Conservation (phyloP, 2,797 vertebrate species). For the Otolemur crassicaudatus region DNA sequence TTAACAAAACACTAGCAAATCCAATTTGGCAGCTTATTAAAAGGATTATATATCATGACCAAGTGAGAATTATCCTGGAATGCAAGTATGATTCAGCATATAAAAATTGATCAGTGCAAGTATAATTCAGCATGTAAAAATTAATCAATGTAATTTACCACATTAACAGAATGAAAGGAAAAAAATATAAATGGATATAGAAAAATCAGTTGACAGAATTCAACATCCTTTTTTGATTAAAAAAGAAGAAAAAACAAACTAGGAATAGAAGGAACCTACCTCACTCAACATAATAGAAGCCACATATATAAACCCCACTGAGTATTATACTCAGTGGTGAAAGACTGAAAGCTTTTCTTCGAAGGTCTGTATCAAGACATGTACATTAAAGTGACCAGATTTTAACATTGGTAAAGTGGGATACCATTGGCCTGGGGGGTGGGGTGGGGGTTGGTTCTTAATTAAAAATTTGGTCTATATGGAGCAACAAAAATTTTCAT, state of each 20-base stretch:
- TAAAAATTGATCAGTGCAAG: background rate
- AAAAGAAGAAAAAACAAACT: background rate
- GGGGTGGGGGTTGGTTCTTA: too few species aligned
- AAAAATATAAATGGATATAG: background rate
- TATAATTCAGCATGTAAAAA: too few species aligned
- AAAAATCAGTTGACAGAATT: background rate
- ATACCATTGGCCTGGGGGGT: too few species aligned
- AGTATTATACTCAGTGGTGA: background rate
- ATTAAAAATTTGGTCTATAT: too few species aligned
- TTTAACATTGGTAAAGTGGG: too few species aligned
- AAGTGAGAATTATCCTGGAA: too few species aligned
- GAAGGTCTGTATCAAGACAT: too few species aligned
- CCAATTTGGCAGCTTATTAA: background rate
- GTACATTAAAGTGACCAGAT: too few species aligned
- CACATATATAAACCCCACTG: background rate
- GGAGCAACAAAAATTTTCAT: too few species aligned
- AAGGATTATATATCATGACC: background rate
- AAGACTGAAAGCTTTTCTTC: background rate
- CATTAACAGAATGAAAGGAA: background rate
- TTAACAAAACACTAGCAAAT: background rate
- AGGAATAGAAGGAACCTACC: background rate
- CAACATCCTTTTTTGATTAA: background rate
- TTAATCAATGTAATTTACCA: background rate
- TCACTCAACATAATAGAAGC: background rate
- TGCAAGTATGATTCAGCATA: background rate